Evolutionary conservation across 1,140 invertebrate species (phyloP).

Genomic region (Adelges cooleyi): DNA sequence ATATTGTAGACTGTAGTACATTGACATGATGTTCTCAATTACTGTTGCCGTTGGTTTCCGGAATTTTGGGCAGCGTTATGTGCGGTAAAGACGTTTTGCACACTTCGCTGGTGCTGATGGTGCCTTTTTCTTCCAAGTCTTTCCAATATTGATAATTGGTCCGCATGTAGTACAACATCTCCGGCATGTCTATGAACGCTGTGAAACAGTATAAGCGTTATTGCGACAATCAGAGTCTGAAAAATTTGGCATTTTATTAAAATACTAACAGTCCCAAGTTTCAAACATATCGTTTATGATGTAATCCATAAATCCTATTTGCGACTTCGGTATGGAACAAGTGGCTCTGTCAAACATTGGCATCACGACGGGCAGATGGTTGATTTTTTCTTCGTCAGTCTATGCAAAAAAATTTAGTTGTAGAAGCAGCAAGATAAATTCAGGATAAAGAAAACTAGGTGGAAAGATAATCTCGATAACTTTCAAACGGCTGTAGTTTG

Average conservation of each 20-base stretch:
- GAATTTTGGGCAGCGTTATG: conserved; percentile 3
- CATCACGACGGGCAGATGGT: conserved; percentile 59
- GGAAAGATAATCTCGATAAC: too few relatives aligned
- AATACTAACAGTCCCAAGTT: conserved; percentile 82
- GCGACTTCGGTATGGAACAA: conserved; percentile 90
- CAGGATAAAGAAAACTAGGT: too few relatives aligned
- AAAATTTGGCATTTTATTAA: conserved; percentile 22
- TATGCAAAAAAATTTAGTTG: too few relatives aligned
- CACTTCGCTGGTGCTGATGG: conserved; percentile 25
- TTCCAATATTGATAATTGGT: conserved; percentile 87
- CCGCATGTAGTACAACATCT: conserved; percentile 69
- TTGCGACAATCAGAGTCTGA: background rate
- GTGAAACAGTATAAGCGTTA: conserved; percentile 9
- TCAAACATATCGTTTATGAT: conserved; percentile 96
- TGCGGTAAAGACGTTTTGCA: background rate
- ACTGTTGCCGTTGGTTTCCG: conserved; percentile 6
- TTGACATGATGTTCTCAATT: too few relatives aligned
- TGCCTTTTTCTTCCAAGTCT: conserved; percentile 41
- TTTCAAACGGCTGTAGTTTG: too few relatives aligned
- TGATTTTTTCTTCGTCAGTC: conserved; percentile 31
- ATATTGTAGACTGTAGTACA: too few relatives aligned
- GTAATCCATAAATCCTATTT: conserved; percentile 92
- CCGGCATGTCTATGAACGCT: conserved; percentile 88
- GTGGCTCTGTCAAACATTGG: conserved; percentile 86
- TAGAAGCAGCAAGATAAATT: too few relatives aligned